Evolutionary conservation across 1,140 invertebrate species (phyloP).

Genomic region (Neodiprion pinetum): DNA sequence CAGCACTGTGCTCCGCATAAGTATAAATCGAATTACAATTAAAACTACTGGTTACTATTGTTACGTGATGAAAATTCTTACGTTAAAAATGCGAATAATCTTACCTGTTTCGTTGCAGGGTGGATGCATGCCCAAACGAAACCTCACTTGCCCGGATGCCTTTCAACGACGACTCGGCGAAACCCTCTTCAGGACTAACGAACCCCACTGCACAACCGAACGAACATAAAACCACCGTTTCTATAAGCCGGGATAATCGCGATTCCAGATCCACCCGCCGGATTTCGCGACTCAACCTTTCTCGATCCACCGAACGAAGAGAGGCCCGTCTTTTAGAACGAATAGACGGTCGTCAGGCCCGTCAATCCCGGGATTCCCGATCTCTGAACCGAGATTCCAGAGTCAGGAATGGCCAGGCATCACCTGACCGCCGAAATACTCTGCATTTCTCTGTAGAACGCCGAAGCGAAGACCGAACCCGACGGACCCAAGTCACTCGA

Average conservation of each 20-base stretch:
- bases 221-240: conserved; percentile 4
- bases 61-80: not conserved
- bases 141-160: conserved; percentile 28
- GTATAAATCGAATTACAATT: conserved; percentile 31
- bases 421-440: not conserved
- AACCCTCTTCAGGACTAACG: not conserved
- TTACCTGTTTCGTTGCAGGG: conserved; percentile 32
- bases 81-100: conserved; percentile 12
- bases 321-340: not conserved
- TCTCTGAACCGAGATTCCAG: not conserved
- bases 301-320: not conserved
- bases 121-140: conserved; percentile 51
- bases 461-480: not conserved
- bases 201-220: conserved; percentile 3
- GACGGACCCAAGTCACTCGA: not conserved
- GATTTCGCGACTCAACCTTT: not conserved
- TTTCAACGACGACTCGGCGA: conserved; percentile 20
- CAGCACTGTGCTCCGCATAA: conserved; percentile 51
- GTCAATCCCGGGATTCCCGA: not conserved
- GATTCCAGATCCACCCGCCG: not conserved
- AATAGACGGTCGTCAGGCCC: not conserved
- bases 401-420: not conserved
- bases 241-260: not conserved
- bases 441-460: not conserved
- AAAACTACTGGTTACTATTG: not conserved